phyloP scores from a whole-genome alignment of 1,140 invertebrate genomes.

The Orchesella cincta region DNA sequence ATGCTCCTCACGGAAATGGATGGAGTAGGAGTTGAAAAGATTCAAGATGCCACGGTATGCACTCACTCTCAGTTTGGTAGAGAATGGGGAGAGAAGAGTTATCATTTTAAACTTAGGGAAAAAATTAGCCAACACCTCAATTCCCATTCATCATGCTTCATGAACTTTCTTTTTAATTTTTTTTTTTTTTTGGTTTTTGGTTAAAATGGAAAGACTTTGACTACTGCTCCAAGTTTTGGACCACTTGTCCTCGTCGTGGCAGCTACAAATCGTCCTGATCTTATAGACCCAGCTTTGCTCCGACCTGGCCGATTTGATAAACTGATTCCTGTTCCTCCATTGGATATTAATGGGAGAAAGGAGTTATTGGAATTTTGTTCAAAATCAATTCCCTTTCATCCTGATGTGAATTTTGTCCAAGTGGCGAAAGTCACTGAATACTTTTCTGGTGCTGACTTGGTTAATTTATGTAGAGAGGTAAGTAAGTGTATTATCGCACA shows the following conservation, averaged over 20 bases:
- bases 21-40: slow-evolving; percentile 60
- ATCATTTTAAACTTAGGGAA: not conserved
- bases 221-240: not conserved
- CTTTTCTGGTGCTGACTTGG: slow-evolving; percentile 78
- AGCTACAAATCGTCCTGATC: slow-evolving; percentile 77
- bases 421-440: slow-evolving; percentile 65
- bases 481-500: slow-evolving; percentile 38
- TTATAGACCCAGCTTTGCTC: slow-evolving; percentile 74
- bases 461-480: slow-evolving; percentile 70
- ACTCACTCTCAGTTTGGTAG: too few relatives aligned
- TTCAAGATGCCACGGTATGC: not conserved
- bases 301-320: slow-evolving; percentile 75
- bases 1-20: slow-evolving; percentile 71
- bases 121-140: slow-evolving; percentile 41
- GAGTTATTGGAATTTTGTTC: slow-evolving; percentile 65
- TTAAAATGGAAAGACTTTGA: not conserved
- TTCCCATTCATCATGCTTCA: too few relatives aligned
- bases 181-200: not conserved
- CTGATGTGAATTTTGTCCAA: slow-evolving; percentile 62
- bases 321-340: slow-evolving; percentile 73
- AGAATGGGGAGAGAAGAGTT: not conserved
- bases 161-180: not conserved
- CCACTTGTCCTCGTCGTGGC: slow-evolving; percentile 67
- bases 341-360: slow-evolving; percentile 63
- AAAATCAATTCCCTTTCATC: slow-evolving; percentile 64